Evolutionary conservation across 2,113 vertebrate species (phyloP).

Genomic region (Spermophilus dauricus): DNA sequence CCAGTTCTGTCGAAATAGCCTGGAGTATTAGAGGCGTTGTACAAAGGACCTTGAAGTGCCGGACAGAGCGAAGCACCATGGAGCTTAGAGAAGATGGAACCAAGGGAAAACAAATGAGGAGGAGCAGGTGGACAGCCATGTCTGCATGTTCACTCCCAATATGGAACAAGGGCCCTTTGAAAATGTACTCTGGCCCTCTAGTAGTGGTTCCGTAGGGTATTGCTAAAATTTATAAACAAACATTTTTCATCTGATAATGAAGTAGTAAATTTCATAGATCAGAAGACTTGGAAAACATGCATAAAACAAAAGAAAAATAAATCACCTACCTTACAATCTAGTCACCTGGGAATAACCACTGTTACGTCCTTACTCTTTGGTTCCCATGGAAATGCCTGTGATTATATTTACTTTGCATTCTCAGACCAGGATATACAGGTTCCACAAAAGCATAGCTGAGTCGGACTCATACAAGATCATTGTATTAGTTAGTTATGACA

Average conservation of each 20-base stretch:
- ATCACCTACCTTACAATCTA: neutral
- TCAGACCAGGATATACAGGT: constrained; percentile 23
- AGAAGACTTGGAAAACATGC: neutral
- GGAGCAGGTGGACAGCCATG: neutral
- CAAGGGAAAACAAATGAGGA: neutral
- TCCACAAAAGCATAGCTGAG: constrained; percentile 33
- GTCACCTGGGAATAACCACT: neutral
- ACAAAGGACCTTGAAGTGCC: neutral
- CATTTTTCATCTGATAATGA: neutral
- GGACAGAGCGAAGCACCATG: neutral
- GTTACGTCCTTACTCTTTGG: neutral
- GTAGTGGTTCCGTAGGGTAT: neutral
- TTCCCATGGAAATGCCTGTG: neutral
- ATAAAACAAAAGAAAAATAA: neutral
- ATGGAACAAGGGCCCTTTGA: neutral
- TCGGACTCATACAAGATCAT: neutral
- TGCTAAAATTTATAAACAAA: constrained; percentile 32
- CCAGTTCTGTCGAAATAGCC: neutral
- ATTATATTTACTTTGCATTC: constrained; percentile 37
- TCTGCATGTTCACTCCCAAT: neutral
- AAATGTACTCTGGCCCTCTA: neutral
- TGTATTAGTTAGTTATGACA: constrained; percentile 5
- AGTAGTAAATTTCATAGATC: neutral
- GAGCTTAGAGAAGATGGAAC: neutral
- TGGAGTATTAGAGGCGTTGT: neutral